Conservation (phyloP, 1,140 invertebrate genomes). For the Philotrypesis tridentata region DNA sequence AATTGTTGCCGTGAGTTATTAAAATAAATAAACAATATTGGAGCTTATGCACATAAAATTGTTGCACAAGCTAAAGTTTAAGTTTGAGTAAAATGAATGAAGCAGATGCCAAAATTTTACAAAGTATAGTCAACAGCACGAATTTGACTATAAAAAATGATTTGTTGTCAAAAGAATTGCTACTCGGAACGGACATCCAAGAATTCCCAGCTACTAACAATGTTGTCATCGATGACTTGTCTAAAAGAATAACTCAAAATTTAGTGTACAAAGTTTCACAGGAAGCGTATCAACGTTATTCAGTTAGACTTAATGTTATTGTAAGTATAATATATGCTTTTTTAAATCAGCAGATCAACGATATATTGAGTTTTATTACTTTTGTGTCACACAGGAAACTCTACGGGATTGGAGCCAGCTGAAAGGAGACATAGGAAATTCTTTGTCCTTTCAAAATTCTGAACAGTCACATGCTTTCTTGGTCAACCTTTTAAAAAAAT, state of each 20-base stretch:
- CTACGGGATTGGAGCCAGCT: constrained; percentile 54
- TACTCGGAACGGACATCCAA: constrained; percentile 39
- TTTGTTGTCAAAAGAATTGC: constrained; percentile 3
- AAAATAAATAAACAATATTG: too few species aligned
- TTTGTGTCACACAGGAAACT: constrained; percentile 51
- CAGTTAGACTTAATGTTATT: constrained; percentile 58
- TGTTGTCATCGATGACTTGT: constrained; percentile 53
- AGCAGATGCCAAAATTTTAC: constrained; percentile 37
- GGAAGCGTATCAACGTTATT: constrained; percentile 62
- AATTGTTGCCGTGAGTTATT: too few species aligned
- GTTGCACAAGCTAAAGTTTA: too few species aligned
- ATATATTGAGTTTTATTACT: background rate
- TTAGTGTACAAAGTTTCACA: constrained; percentile 61
- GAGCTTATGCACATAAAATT: too few species aligned
- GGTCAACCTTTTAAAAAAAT: constrained; percentile 56
- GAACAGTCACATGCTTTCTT: constrained; percentile 49
- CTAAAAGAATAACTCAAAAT: constrained; percentile 57
- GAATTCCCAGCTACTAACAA: constrained; percentile 52
- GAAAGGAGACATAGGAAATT: constrained; percentile 12
- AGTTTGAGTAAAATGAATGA: background rate
- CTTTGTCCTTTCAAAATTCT: constrained; percentile 51
- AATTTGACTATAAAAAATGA: background rate
- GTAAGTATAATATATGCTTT: constrained; percentile 54
- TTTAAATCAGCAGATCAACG: background rate
- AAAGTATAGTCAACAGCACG: background rate